Base-by-base conservation (phyloP, 2,888 invertebrate species). In the Nomada fucata region DNA sequence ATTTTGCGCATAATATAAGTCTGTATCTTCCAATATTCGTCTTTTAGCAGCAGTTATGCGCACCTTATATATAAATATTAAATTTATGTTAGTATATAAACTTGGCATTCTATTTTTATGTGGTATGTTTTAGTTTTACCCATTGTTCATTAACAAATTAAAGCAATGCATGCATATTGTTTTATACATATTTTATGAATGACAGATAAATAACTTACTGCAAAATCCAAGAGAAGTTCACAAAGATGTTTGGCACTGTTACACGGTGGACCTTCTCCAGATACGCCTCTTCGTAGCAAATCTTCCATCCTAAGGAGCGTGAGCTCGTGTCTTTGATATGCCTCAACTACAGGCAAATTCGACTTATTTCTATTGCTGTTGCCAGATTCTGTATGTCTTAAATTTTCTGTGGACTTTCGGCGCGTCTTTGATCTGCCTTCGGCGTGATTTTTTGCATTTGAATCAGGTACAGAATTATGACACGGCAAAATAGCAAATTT, bases 11-110 rank as follows among this genome's bases (percentile, higher is more conserved):
- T 95, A 96, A 93, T 97, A 97, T 53, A 97, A 94, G 89, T 97
- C 97, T 9, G 95, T 95, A 92, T 98, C 97, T 94, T 98, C 98
- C 36, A 98, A 94, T 2, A 97, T 97, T 88, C 96, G 96, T 83
- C 98, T 94, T 92, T 98, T 97, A 0, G 97, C 97, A 36, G 97
- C 96, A 53, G 97, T 97, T 72, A 98, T 95, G 36, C 92, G 90
- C 60, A 92, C 91, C 92, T 93, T 73, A n/a, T 72, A 50, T 18
- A 53, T 10, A 74, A 65, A 74, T 73, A 79, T 70, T 55, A 60
- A 69, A 63, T 10, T 44, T 65, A 20, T 47, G 15, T 64, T 67
- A 70, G 65, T 61, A 23, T 13, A 13, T 60, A 68, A 61, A 50
- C 52, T 36, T 52, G 36, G 11, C 29, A 65, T 23, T 55, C 9